A percentile compares a stretch with the other conserved stretches of the same genome.
These are phyloP conservation scores for Yponomeuta malinellus DNA, from an alignment of 2,888 invertebrate species.

Conservation along the genomic window DNA sequence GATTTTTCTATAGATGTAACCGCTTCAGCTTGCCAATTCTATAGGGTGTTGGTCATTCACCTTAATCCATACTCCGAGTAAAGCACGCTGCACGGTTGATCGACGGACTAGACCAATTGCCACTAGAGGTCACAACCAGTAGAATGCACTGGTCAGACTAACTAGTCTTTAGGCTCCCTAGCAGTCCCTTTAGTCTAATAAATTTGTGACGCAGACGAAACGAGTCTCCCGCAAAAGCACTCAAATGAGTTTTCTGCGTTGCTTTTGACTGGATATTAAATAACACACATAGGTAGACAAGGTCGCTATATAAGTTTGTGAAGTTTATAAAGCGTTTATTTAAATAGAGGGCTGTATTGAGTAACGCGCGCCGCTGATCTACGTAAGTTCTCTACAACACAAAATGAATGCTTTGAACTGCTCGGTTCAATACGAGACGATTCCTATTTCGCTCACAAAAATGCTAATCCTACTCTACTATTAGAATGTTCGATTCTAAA, in stretches of 20 bases:
- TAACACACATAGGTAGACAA: background rate
- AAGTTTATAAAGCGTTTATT: constrained; percentile 3
- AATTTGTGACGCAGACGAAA: background rate
- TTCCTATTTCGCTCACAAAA: background rate
- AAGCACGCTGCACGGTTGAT: too few relatives aligned
- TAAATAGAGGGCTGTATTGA: background rate
- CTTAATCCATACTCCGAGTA: too few relatives aligned
- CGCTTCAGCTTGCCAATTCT: too few relatives aligned
- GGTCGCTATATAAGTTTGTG: background rate
- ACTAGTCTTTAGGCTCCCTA: background rate
- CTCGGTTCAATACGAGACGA: background rate
- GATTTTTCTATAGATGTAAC: too few relatives aligned
- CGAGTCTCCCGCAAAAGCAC: background rate
- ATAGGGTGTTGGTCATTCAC: too few relatives aligned
- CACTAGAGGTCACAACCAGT: too few relatives aligned
- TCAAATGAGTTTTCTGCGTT: constrained; percentile 9
- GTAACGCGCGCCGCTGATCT: background rate
- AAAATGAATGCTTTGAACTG: background rate
- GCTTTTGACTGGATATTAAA: constrained; percentile 9
- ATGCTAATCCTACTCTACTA: background rate
- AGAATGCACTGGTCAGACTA: too few relatives aligned
- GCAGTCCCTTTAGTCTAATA: background rate
- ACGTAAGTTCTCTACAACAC: background rate
- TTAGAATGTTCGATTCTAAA: background rate
- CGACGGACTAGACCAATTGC: too few relatives aligned